A percentile compares a stretch with the other conserved stretches of the same genome.
Evolutionary conservation across 2,888 invertebrate genomes (phyloP).

Genomic region (Congeria kusceri): DNA sequence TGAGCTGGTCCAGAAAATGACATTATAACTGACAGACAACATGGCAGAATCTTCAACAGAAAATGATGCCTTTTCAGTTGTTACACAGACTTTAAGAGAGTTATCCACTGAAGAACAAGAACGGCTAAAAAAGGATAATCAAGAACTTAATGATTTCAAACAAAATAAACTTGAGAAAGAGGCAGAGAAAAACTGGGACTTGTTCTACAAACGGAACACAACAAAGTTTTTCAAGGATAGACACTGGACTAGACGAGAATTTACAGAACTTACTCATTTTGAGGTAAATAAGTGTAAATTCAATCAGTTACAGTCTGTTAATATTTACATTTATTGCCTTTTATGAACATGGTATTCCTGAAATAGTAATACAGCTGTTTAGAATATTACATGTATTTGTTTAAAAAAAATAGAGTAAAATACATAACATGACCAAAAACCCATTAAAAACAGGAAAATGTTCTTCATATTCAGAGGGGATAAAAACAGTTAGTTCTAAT

Average conservation of each 20-base stretch:
- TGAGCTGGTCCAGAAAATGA: too few species aligned
- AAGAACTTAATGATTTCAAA: slow-evolving; percentile 90
- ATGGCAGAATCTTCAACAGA: too few species aligned
- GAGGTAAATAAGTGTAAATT: slow-evolving; percentile 31
- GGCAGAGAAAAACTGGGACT: slow-evolving; percentile 96
- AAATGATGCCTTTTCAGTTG: neutral
- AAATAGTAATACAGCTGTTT: too few species aligned
- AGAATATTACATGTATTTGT: too few species aligned
- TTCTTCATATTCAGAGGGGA: too few species aligned
- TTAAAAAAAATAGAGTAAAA: too few species aligned
- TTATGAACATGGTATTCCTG: too few species aligned
- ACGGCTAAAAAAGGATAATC: slow-evolving; percentile 89
- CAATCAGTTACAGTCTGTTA: too few species aligned
- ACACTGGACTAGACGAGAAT: slow-evolving; percentile 98
- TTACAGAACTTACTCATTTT: slow-evolving; percentile 89
- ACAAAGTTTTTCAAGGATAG: slow-evolving; percentile 97
- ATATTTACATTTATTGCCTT: neutral
- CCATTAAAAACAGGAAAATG: too few species aligned
- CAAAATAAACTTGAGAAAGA: slow-evolving; percentile 92
- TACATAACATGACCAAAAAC: too few species aligned
- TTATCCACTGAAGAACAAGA: slow-evolving; percentile 87
- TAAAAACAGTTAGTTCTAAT: too few species aligned
- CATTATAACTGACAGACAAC: too few species aligned
- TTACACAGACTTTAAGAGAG: slow-evolving; percentile 27
- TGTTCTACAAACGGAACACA: slow-evolving; percentile 98